These are phyloP conservation scores for Leptinotarsa rubiginosa DNA, from an alignment of 2,888 invertebrate genomes.

Conservation along the genomic window DNA sequence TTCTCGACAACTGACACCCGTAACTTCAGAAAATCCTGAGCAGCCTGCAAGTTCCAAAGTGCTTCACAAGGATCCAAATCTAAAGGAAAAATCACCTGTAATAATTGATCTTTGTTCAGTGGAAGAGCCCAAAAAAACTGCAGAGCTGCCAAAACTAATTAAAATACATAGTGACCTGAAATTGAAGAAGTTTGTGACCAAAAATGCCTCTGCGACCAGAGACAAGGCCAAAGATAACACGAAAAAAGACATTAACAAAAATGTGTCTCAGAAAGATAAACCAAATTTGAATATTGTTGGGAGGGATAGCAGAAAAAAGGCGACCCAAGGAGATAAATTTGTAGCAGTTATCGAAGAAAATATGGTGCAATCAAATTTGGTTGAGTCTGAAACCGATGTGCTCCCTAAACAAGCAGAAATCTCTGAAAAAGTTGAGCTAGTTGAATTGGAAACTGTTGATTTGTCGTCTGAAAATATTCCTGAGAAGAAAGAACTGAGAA, in stretches of 20 bases:
- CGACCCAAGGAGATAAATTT: neutral
- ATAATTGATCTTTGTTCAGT: constrained; percentile 5
- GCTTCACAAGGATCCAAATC: too few species aligned
- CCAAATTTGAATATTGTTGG: neutral
- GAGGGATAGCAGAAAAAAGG: neutral
- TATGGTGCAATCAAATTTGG: neutral
- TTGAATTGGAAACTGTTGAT: neutral
- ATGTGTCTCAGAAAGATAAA: neutral
- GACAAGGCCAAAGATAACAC: neutral
- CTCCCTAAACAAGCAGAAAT: too few species aligned
- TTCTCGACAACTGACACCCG: neutral
- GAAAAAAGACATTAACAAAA: constrained; percentile 1
- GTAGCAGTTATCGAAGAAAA: neutral
- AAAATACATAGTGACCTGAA: constrained; percentile 5
- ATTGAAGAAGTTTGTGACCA: neutral
- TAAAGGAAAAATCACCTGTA: neutral
- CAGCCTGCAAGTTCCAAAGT: neutral
- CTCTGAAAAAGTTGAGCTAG: neutral
- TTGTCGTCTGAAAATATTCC: neutral
- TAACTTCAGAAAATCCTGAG: neutral
- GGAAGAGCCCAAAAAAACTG: neutral
- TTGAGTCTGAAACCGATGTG: neutral
- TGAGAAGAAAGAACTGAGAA: neutral
- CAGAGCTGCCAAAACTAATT: neutral
- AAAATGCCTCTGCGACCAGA: neutral